These are phyloP conservation scores for Alouatta palliata DNA, from an alignment of 2,113 vertebrate genomes.

Conservation along the genomic window DNA sequence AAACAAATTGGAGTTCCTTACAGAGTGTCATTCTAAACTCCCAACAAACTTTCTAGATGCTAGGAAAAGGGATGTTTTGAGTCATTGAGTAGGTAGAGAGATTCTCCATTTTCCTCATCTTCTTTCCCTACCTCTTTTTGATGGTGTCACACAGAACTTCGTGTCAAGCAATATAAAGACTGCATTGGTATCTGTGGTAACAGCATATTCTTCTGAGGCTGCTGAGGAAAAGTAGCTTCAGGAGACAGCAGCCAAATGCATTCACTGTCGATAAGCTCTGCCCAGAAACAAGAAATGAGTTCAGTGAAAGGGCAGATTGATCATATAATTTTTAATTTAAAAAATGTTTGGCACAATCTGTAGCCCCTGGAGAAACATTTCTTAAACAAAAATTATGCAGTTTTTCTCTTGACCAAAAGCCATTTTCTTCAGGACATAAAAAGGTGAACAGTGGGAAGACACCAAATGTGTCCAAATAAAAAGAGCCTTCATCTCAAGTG, in stretches of 20 bases:
- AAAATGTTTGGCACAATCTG: not conserved
- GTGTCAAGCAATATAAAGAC: not conserved
- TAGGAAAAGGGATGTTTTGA: not conserved
- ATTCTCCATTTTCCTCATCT: not conserved
- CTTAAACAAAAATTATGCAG: not conserved
- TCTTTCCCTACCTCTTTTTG: not conserved
- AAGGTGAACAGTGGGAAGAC: not conserved
- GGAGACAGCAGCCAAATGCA: not conserved
- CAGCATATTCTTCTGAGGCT: not conserved
- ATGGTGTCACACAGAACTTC: not conserved
- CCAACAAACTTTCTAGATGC: not conserved
- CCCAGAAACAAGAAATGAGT: not conserved
- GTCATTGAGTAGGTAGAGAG: not conserved
- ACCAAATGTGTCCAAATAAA: not conserved
- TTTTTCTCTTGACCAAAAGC: conserved; percentile 27
- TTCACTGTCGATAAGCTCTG: not conserved
- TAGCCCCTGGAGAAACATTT: not conserved
- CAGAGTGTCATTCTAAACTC: not conserved
- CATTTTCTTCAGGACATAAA: not conserved
- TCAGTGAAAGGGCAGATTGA: not conserved
- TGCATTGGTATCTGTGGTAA: not conserved
- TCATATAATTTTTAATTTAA: conserved; percentile 25
- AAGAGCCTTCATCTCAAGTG: not conserved
- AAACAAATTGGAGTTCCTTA: conserved; percentile 1
- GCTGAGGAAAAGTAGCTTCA: not conserved